Evolutionary conservation across 2,888 invertebrate genomes (phyloP).

Genomic region (Belgica antarctica): DNA sequence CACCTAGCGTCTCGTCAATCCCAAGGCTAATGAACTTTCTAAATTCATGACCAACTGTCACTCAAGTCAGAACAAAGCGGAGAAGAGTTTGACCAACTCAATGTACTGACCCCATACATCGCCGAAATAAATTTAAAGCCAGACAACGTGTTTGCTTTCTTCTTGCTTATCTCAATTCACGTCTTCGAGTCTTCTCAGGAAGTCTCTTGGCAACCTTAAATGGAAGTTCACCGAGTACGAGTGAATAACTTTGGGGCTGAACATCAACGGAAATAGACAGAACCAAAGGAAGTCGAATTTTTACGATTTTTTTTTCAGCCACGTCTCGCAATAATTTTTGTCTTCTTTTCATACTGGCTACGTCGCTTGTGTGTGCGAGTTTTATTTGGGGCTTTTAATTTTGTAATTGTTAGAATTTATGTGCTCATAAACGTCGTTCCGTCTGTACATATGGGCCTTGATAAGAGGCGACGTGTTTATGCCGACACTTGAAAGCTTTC

Average conservation of each 20-base stretch:
- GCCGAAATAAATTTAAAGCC: slow-evolving; percentile 21
- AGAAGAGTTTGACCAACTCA: no score
- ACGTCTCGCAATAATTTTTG: background rate
- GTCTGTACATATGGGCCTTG: background rate
- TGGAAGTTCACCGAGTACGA: slow-evolving; percentile 6
- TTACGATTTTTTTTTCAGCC: slow-evolving; percentile 3
- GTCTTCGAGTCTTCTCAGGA: slow-evolving; percentile 2
- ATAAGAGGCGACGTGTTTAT: background rate
- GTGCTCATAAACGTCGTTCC: background rate
- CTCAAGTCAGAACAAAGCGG: no score
- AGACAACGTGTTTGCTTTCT: slow-evolving; percentile 5
- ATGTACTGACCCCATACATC: no score
- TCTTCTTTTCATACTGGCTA: background rate
- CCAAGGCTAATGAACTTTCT: no score
- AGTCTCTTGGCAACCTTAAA: slow-evolving; percentile 9
- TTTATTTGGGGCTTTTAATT: background rate
- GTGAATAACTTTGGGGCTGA: background rate
- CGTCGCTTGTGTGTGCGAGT: background rate
- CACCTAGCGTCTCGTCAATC: no score
- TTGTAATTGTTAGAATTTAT: slow-evolving; percentile 4
- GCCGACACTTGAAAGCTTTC: background rate
- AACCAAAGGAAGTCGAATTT: slow-evolving; percentile 4
- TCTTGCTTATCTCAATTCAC: background rate
- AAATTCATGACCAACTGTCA: no score
- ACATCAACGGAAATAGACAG: background rate